These are phyloP conservation scores for Lepidurus couesii DNA, from an alignment of 1,140 invertebrate species.

Conservation along the genomic window DNA sequence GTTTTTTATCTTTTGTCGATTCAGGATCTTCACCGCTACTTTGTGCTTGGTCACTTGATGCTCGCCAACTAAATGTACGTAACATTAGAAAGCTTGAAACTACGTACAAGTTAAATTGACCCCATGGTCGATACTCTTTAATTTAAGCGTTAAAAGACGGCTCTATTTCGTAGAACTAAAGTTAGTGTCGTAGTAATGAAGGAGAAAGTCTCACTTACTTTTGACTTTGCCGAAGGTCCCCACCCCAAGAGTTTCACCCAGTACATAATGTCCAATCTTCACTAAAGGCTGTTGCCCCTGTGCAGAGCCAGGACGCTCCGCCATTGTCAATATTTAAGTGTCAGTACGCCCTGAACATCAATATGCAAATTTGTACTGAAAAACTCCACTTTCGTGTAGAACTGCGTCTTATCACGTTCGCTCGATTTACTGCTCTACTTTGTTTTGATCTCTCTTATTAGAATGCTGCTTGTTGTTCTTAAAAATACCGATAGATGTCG, in stretches of 20 bases:
- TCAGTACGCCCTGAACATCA: not conserved
- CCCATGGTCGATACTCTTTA: conserved; percentile 25
- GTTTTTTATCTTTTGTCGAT: conserved; percentile 97
- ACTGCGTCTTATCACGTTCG: conserved; percentile 14
- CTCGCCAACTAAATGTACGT: conserved; percentile 67
- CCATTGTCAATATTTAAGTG: conserved; percentile 19
- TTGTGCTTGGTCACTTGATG: conserved; percentile 97
- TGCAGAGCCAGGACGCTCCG: conserved; percentile 24
- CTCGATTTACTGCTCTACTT: not conserved
- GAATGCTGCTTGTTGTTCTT: not conserved
- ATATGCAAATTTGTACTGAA: not conserved
- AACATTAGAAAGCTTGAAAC: not conserved
- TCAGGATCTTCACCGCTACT: conserved; percentile 98
- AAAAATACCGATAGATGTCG: not conserved
- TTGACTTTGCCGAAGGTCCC: conserved; percentile 95
- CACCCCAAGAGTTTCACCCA: conserved; percentile 82
- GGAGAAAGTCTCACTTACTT: conserved; percentile 53
- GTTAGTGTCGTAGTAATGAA: not conserved
- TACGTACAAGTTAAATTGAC: not conserved
- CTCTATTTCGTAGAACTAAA: no score
- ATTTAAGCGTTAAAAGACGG: not conserved
- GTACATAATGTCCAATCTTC: conserved; percentile 86
- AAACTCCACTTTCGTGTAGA: not conserved
- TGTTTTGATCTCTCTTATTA: not conserved
- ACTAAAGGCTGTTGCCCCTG: conserved; percentile 61